A percentile compares a stretch with the other conserved stretches of the same genome.
Conservation (phyloP, 2,888 invertebrate species). For the Oxyscelio sp. region DNA sequence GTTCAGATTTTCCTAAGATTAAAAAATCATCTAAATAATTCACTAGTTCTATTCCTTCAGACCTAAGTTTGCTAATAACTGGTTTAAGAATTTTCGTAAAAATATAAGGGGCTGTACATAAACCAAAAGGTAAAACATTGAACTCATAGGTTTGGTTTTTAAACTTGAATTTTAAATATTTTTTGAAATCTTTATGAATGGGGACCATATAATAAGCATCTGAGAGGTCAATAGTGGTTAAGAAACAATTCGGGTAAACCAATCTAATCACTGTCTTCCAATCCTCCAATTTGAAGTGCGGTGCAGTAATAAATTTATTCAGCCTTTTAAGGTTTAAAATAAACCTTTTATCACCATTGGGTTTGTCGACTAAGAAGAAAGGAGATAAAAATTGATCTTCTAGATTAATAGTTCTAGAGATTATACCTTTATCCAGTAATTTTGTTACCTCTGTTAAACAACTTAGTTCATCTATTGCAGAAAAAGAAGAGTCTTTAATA, state of each 20-base stretch:
- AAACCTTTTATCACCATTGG: neutral
- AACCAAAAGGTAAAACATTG: conserved; percentile 62
- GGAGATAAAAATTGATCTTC: neutral
- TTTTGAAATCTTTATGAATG: conserved; percentile 21
- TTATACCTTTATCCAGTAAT: neutral
- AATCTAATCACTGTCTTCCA: conserved; percentile 34
- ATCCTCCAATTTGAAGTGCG: conserved; percentile 67
- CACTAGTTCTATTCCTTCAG: no score
- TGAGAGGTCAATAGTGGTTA: conserved; percentile 52
- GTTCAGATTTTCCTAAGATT: no score
- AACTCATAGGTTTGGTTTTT: conserved; percentile 48
- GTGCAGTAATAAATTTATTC: conserved; percentile 12
- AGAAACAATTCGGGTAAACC: conserved; percentile 23
- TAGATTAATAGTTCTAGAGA: neutral
- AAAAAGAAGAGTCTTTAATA: neutral
- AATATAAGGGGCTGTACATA: conserved; percentile 50
- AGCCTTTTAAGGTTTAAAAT: neutral
- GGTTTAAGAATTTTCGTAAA: conserved; percentile 69
- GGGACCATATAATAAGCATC: conserved; percentile 57
- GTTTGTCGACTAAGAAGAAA: neutral
- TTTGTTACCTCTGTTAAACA: neutral
- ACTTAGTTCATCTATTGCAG: neutral
- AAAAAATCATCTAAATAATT: no score
- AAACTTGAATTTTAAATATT: conserved; percentile 64
- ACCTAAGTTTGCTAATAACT: conserved; percentile 27